Percentiles rank a stretch among this genome's conserved stretches.
Evolutionary conservation across 1,140 invertebrate species (phyloP).

Genomic region (Heliconius himera): DNA sequence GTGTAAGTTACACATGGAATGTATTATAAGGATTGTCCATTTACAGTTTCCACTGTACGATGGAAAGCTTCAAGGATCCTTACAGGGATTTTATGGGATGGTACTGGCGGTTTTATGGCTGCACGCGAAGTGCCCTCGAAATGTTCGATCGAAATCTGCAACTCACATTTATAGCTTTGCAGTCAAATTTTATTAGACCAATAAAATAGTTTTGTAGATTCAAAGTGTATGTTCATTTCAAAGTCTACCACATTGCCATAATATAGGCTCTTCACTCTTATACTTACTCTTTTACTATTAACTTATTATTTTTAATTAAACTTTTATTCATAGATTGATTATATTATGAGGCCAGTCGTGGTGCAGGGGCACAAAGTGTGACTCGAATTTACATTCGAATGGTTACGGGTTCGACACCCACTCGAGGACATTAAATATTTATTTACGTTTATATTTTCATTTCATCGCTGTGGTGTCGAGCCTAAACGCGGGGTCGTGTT

Average conservation of each 20-base stretch:
- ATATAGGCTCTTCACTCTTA: neutral
- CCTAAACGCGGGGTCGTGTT: too few species aligned
- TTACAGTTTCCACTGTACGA: constrained; percentile 44
- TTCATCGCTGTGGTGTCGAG: too few species aligned
- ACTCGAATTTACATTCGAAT: too few species aligned
- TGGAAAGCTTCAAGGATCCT: constrained; percentile 48
- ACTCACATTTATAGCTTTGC: constrained; percentile 21
- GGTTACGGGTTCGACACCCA: too few species aligned
- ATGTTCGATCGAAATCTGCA: constrained; percentile 36
- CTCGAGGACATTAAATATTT: too few species aligned
- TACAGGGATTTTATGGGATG: constrained; percentile 62
- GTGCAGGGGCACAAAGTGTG: too few species aligned
- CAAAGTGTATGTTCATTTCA: constrained; percentile 2
- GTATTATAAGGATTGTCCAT: constrained; percentile 27
- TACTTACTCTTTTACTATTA: too few species aligned
- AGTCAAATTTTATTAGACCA: constrained; percentile 23
- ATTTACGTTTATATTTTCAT: too few species aligned
- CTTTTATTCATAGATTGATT: too few species aligned
- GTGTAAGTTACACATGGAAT: neutral
- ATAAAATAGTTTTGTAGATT: constrained; percentile 21
- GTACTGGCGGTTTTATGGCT: constrained; percentile 62
- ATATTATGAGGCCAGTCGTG: too few species aligned
- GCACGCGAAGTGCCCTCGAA: constrained; percentile 28
- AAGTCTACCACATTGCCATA: neutral
- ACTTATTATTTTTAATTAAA: too few species aligned